Evolutionary conservation across 2,797 vertebrate genomes (phyloP).

Genomic region (Thaleichthys pacificus): DNA sequence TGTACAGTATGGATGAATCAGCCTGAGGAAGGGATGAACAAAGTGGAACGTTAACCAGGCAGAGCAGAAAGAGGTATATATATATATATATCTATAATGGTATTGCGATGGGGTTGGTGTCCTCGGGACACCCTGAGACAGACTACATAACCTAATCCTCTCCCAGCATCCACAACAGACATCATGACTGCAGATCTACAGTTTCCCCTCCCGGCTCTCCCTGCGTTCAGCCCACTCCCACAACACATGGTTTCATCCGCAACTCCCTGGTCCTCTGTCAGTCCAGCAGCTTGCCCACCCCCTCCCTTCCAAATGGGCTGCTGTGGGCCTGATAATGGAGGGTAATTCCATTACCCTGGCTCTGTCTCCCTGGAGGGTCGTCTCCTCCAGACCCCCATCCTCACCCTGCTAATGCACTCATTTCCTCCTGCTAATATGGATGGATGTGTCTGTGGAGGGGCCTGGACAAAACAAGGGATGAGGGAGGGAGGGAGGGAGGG

Average conservation of each 20-base stretch:
- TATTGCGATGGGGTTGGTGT: no score
- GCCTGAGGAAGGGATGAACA: no score
- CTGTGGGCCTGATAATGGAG: constrained; percentile 65
- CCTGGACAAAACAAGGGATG: constrained; percentile 20
- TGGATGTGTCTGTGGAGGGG: constrained; percentile 20
- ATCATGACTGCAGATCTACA: constrained; percentile 31
- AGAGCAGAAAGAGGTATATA: no score
- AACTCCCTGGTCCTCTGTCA: neutral
- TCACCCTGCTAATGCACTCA: constrained; percentile 62
- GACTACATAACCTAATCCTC: neutral
- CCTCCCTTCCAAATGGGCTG: constrained; percentile 24
- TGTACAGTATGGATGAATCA: no score
- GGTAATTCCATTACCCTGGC: constrained; percentile 59
- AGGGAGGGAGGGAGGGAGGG: neutral
- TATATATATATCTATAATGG: no score
- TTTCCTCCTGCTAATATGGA: constrained; percentile 63
- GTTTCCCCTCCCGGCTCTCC: constrained; percentile 11
- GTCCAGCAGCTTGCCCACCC: neutral
- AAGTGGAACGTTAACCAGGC: no score
- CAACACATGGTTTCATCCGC: constrained; percentile 14
- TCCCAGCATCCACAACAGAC: neutral
- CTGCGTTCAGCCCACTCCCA: neutral
- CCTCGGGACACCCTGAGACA: no score
- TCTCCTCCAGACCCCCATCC: constrained; percentile 24
- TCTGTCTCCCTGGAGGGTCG: constrained; percentile 15